Evolutionary conservation across 2,113 vertebrate species (phyloP).

Genomic region (Nematolebias whitei): DNA sequence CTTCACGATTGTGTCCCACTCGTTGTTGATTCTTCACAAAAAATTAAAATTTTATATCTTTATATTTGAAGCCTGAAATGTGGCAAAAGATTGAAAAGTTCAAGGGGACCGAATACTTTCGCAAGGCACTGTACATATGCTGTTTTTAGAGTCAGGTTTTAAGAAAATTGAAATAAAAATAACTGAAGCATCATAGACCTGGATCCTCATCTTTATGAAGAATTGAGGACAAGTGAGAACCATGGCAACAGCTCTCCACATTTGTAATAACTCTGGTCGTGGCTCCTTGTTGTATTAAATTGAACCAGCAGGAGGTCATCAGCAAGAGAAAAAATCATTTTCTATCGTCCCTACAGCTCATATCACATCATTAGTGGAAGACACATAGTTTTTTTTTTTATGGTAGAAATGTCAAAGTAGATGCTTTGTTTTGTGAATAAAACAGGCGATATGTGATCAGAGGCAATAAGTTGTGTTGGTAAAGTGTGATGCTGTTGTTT

Average conservation of each 20-base stretch:
- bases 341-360: background rate
- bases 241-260: constrained; percentile 20
- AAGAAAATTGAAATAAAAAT: background rate
- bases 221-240: constrained; percentile 23
- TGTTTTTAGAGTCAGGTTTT: background rate
- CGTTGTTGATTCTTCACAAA: too few relatives aligned
- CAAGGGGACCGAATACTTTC: too few relatives aligned
- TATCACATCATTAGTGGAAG: background rate
- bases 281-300: constrained; percentile 31
- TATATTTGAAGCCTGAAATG: too few relatives aligned
- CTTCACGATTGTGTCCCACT: too few relatives aligned
- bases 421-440: background rate
- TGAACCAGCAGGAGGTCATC: constrained; percentile 28
- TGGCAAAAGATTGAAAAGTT: too few relatives aligned
- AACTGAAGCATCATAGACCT: background rate
- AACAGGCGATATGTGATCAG: background rate
- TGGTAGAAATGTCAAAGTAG: background rate
- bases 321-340: constrained; percentile 4
- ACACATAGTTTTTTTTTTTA: background rate
- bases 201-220: constrained; percentile 7
- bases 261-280: background rate
- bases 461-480: too few relatives aligned
- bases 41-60: too few relatives aligned
- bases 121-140: too few relatives aligned
- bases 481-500: too few relatives aligned